A percentile compares a stretch with the other conserved stretches of the same genome.
These are phyloP conservation scores for Sparidentex hasta DNA, from an alignment of 2,797 vertebrate genomes.

Conservation along the genomic window DNA sequence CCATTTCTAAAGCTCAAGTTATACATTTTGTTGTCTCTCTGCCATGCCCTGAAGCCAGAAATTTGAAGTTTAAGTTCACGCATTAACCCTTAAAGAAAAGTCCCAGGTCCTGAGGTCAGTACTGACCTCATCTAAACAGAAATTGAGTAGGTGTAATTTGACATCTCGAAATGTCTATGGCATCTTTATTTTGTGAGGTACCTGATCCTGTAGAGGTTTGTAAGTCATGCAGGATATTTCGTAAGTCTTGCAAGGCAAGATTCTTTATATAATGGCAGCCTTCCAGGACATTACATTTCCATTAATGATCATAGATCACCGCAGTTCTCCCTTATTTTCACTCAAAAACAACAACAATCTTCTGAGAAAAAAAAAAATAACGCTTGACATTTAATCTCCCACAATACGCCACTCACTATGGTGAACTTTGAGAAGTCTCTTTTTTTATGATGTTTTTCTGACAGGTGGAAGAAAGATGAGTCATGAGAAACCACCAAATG, in stretches of 20 bases:
- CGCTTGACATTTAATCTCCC: no score
- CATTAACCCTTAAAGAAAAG: background rate
- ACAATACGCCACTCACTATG: no score
- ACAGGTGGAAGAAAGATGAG: slow-evolving; percentile 3
- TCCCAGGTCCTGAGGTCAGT: background rate
- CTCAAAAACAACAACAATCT: no score
- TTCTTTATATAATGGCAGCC: background rate
- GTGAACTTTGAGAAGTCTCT: background rate
- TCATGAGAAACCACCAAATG: background rate
- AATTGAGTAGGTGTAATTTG: background rate
- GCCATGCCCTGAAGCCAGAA: background rate
- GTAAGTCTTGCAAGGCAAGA: background rate
- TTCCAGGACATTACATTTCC: background rate
- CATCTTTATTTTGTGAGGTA: background rate
- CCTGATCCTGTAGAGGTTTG: background rate
- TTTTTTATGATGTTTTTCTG: background rate
- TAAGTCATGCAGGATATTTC: background rate
- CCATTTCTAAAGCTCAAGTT: background rate
- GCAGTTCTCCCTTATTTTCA: no score
- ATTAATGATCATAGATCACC: no score
- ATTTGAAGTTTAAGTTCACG: background rate
- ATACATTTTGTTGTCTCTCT: background rate
- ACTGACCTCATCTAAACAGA: no score
- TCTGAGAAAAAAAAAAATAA: no score
- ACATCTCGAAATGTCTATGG: background rate